phyloP scores from a whole-genome alignment of 2,888 invertebrate genomes.

The Mallateleia sp. region DNA sequence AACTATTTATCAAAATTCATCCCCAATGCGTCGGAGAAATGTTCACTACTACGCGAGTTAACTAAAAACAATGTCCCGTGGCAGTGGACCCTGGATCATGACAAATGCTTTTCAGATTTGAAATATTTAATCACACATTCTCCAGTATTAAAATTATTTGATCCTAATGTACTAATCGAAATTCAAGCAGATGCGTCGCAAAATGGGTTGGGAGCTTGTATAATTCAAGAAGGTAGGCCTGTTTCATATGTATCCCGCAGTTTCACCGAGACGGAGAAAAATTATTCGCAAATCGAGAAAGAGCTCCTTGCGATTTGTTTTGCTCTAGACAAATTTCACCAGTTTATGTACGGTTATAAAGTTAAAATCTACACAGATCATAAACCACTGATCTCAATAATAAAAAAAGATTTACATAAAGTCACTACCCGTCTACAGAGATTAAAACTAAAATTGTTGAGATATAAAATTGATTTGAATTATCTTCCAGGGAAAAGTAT shows the following conservation, averaged over 20 bases:
- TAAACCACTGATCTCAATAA: slow-evolving; percentile 83
- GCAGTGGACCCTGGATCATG: background rate
- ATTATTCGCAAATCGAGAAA: slow-evolving; percentile 88
- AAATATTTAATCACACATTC: background rate
- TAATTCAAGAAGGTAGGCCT: slow-evolving; percentile 11
- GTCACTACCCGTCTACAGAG: slow-evolving; percentile 82
- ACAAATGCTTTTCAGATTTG: background rate
- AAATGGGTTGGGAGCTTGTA: background rate
- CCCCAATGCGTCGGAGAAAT: background rate
- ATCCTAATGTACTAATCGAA: background rate
- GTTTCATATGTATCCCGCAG: background rate
- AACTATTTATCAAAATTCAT: slow-evolving; percentile 28
- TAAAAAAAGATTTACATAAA: slow-evolving; percentile 83
- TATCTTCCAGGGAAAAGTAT: slow-evolving; percentile 81
- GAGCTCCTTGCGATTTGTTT: slow-evolving; percentile 85
- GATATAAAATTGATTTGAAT: slow-evolving; percentile 79
- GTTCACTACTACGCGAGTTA: background rate
- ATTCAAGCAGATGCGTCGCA: slow-evolving; percentile 9
- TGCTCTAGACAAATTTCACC: slow-evolving; percentile 85
- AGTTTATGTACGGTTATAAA: slow-evolving; percentile 82
- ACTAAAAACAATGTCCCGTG: background rate
- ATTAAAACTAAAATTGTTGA: slow-evolving; percentile 82
- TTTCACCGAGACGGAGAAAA: slow-evolving; percentile 53
- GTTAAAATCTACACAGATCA: slow-evolving; percentile 83
- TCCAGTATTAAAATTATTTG: background rate